A percentile compares a stretch with the other conserved stretches of the same genome.
phyloP scores from a whole-genome alignment of 2,888 invertebrate genomes.

The Altica lythri region DNA sequence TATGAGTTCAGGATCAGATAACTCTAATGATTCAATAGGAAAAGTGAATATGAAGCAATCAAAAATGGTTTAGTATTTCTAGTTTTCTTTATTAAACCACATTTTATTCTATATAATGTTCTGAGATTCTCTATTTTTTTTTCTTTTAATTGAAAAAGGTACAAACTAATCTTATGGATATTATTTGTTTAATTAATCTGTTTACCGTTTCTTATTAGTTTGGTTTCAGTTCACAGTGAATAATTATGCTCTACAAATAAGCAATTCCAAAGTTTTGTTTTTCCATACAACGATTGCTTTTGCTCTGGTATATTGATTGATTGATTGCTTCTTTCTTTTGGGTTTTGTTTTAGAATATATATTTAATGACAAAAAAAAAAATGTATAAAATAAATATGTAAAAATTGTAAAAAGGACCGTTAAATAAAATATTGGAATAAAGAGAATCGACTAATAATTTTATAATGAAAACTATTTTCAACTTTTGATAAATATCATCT shows the following conservation, averaged over 20 bases:
- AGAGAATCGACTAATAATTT: no score
- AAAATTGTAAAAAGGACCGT: slow-evolving; percentile 48
- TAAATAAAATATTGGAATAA: slow-evolving; percentile 42
- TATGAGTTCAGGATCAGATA: slow-evolving; percentile 64
- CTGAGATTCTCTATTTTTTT: slow-evolving; percentile 22
- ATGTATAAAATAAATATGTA: slow-evolving; percentile 41
- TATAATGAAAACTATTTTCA: no score
- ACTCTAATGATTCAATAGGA: slow-evolving; percentile 64
- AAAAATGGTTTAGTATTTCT: slow-evolving; percentile 46
- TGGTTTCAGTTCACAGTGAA: no score
- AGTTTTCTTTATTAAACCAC: slow-evolving; percentile 23
- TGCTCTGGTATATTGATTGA: no score
- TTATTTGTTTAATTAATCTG: no score
- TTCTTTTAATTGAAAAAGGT: slow-evolving; percentile 27
- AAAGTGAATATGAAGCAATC: slow-evolving; percentile 53
- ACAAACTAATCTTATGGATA: no score
- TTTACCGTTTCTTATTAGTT: slow-evolving; percentile 2
- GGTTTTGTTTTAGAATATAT: no score
- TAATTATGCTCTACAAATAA: no score
- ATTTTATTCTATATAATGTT: not conserved
- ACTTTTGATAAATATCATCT: no score
- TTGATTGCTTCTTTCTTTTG: no score
- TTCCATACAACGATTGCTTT: no score
- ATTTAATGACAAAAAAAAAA: slow-evolving; percentile 7
- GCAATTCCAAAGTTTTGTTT: no score